A percentile compares a stretch with the other conserved stretches of the same genome.
Conservation (phyloP, 2,797 vertebrate species). For the Threskiornis aethiopicus region DNA sequence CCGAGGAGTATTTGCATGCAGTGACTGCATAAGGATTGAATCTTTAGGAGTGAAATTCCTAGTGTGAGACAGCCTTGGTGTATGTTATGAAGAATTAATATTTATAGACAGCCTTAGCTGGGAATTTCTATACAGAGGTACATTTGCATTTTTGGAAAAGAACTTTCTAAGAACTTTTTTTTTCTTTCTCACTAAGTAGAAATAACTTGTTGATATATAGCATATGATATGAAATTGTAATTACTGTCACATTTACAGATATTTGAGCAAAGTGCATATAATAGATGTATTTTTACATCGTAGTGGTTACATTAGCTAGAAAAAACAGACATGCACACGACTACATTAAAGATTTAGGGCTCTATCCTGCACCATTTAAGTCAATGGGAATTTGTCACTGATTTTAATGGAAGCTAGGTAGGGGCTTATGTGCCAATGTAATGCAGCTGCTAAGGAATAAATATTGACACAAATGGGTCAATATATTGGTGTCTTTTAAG, state of each 20-base stretch:
- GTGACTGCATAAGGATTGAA: not conserved
- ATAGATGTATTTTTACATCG: slow-evolving; percentile 2
- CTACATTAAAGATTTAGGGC: slow-evolving; percentile 38
- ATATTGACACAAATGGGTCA: slow-evolving; percentile 33
- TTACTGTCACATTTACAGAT: slow-evolving; percentile 23
- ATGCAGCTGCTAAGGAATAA: slow-evolving; percentile 24
- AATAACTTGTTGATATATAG: slow-evolving; percentile 52
- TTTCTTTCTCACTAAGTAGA: not conserved
- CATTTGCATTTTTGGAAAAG: slow-evolving; percentile 16
- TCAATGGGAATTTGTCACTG: slow-evolving; percentile 27
- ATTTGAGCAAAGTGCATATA: slow-evolving; percentile 22
- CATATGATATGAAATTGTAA: not conserved
- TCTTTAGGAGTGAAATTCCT: not conserved
- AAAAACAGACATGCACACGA: not conserved
- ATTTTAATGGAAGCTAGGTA: slow-evolving; percentile 33
- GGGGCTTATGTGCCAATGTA: not conserved
- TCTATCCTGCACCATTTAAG: not conserved
- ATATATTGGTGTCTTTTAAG: slow-evolving; percentile 54
- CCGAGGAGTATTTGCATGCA: not conserved
- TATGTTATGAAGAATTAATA: slow-evolving; percentile 42
- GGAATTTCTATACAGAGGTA: not conserved
- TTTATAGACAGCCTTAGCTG: slow-evolving; percentile 27
- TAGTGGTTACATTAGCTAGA: not conserved
- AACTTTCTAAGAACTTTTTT: not conserved
- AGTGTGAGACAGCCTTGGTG: slow-evolving; percentile 13